phyloP scores from a whole-genome alignment of 2,888 invertebrate species.

The Darwinula stevensoni region DNA sequence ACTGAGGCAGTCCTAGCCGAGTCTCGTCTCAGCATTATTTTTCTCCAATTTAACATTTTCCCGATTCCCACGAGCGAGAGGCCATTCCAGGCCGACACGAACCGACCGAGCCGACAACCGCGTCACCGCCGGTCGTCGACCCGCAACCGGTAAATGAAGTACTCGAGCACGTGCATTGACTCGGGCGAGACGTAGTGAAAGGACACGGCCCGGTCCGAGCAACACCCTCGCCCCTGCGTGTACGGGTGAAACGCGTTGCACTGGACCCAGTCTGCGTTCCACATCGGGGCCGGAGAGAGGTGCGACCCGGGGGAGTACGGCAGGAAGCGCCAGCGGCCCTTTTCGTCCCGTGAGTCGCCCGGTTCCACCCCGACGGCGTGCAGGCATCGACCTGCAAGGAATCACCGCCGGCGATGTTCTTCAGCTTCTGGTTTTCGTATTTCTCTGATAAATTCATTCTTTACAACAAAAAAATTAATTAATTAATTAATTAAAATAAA shows the following conservation, averaged over 20 bases:
- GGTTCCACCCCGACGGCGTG: constrained; percentile 54
- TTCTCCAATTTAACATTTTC: too few relatives aligned
- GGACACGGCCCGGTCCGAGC: constrained; percentile 71
- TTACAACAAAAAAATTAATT: too few relatives aligned
- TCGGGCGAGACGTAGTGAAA: constrained; percentile 73
- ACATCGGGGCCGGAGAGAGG: constrained; percentile 55
- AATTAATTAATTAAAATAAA: too few relatives aligned
- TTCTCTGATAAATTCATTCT: too few relatives aligned
- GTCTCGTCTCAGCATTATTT: too few relatives aligned
- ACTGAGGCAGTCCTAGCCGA: too few relatives aligned
- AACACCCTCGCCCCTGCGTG: constrained; percentile 70
- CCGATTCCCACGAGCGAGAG: too few relatives aligned
- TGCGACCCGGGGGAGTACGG: constrained; percentile 81
- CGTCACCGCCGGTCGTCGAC: too few relatives aligned
- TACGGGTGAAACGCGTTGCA: constrained; percentile 69
- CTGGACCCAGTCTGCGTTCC: constrained; percentile 67
- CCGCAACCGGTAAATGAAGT: constrained; percentile 69
- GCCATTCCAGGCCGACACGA: too few relatives aligned
- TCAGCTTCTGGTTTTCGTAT: too few relatives aligned
- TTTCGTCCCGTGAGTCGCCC: constrained; percentile 55
- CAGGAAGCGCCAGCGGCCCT: constrained; percentile 63
- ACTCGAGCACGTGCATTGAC: constrained; percentile 79
- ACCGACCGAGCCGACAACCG: too few relatives aligned
- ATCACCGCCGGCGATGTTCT: too few relatives aligned
- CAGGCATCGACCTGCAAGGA: constrained; percentile 49